phyloP scores from a whole-genome alignment of 1,140 invertebrate genomes.

The Atta cephalotes region DNA sequence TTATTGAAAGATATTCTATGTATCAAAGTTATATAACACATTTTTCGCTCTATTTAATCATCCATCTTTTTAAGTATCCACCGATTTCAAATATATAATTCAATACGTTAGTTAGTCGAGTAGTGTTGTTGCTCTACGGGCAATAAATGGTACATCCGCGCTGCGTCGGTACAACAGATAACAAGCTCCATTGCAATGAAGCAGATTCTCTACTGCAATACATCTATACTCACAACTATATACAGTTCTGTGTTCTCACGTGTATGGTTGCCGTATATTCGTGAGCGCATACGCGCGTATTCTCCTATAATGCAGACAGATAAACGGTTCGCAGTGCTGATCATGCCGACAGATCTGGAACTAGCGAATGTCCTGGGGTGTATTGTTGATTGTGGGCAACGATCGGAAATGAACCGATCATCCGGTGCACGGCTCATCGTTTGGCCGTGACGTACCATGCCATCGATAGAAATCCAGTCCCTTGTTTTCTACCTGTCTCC shows the following conservation, averaged over 20 bases:
- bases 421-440: conserved; percentile 50
- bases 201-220: conserved; percentile 22
- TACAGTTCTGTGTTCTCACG: background rate
- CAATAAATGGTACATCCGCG: conserved; percentile 69
- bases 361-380: conserved; percentile 63
- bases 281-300: background rate
- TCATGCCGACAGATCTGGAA: conserved; percentile 61
- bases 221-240: conserved; percentile 24
- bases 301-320: background rate
- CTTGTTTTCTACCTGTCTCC: conserved; percentile 21
- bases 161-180: conserved; percentile 68
- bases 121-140: conserved; percentile 64
- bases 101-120: conserved; percentile 44
- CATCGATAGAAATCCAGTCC: conserved; percentile 61
- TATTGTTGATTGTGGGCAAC: conserved; percentile 71
- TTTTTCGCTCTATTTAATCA: background rate
- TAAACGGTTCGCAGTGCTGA: conserved; percentile 53
- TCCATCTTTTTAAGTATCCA: background rate
- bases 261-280: background rate
- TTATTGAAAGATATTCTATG: background rate
- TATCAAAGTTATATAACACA: background rate
- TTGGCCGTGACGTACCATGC: conserved; percentile 62
- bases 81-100: conserved; percentile 39
- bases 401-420: conserved; percentile 79
- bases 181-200: conserved; percentile 72